Conservation (phyloP, 2,113 vertebrate genomes). For the Albula goreensis region DNA sequence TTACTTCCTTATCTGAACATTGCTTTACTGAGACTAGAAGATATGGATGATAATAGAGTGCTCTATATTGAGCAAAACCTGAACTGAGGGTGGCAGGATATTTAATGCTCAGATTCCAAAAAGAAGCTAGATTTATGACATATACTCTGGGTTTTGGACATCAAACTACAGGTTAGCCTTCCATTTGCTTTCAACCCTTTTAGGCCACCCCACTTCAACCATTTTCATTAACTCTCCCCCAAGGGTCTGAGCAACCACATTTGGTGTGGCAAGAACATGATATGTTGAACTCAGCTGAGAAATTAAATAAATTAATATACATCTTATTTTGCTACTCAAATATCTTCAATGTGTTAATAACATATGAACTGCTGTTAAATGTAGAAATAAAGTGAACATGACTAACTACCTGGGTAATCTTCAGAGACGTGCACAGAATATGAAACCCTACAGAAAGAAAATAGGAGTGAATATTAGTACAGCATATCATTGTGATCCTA, state of each 20-base stretch:
- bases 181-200: no score
- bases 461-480: constrained; percentile 16
- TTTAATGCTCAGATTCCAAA: not conserved
- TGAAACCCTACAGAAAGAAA: constrained; percentile 24
- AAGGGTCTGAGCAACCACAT: no score
- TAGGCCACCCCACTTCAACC: not conserved
- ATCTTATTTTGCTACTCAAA: no score
- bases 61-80: not conserved
- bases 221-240: no score
- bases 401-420: constrained; percentile 28
- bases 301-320: no score
- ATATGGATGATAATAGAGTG: not conserved
- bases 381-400: constrained; percentile 4
- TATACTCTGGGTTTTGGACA: not conserved
- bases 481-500: not conserved
- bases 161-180: not conserved
- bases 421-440: constrained; percentile 34
- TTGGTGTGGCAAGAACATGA: no score
- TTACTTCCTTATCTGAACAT: no score
- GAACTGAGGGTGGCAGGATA: not conserved
- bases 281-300: no score
- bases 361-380: not conserved
- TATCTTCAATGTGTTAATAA: no score
- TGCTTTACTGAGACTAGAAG: no score
- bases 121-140: not conserved